Percentiles rank a stretch among this genome's conserved stretches.
phyloP scores from a whole-genome alignment of 2,888 invertebrate genomes.

The Ischnus inquisitorius region DNA sequence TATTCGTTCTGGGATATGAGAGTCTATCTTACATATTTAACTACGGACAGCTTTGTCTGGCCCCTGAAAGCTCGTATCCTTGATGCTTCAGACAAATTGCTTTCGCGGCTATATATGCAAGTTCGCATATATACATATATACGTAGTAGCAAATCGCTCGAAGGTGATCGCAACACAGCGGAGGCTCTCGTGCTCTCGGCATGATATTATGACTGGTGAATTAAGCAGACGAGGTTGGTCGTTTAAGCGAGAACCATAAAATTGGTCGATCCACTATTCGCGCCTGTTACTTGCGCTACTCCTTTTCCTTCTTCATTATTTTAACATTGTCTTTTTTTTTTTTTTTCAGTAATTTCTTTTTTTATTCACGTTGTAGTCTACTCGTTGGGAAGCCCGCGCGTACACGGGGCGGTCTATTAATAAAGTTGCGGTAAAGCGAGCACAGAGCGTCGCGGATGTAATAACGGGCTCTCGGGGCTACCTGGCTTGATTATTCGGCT shows the following conservation, averaged over 20 bases:
- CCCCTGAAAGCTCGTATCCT: slow-evolving; percentile 21
- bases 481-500: slow-evolving; percentile 35
- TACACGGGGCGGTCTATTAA: slow-evolving; percentile 31
- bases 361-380: not conserved
- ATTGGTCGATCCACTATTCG: slow-evolving; percentile 57
- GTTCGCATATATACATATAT: not conserved
- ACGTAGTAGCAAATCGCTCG: not conserved
- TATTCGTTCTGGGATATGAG: no score
- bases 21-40: not conserved
- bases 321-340: slow-evolving; percentile 11
- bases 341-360: not conserved
- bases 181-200: not conserved
- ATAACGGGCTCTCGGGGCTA: slow-evolving; percentile 28
- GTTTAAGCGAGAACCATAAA: slow-evolving; percentile 52
- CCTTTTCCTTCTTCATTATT: slow-evolving; percentile 21
- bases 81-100: slow-evolving; percentile 17
- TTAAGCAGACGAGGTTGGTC: slow-evolving; percentile 36
- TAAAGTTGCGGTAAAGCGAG: slow-evolving; percentile 32
- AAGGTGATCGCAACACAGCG: slow-evolving; percentile 11
- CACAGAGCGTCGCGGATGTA: slow-evolving; percentile 29
- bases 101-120: not conserved
- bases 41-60: slow-evolving; percentile 6
- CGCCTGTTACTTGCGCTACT: slow-evolving; percentile 23
- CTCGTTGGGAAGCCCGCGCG: not conserved
- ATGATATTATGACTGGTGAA: slow-evolving; percentile 25